phyloP scores from a whole-genome alignment of 2,113 vertebrate genomes.

The Gambusia affinis region DNA sequence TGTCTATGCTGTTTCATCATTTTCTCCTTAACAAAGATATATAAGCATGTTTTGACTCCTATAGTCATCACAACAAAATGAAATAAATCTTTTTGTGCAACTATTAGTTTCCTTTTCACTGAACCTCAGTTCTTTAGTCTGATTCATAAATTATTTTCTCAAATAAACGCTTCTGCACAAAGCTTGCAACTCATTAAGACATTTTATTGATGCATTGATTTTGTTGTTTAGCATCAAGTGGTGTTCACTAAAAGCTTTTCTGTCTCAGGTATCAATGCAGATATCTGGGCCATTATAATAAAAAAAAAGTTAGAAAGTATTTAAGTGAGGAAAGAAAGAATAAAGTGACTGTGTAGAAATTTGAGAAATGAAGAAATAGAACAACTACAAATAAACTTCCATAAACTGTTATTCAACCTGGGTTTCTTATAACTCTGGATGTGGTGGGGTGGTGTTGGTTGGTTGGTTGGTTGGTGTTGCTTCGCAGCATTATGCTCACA shows the following conservation, averaged over 20 bases:
- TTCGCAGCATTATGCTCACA: too few species aligned
- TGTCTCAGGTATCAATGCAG: conserved; percentile 46
- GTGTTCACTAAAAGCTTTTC: conserved; percentile 44
- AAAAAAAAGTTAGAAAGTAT: not conserved
- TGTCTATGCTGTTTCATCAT: conserved; percentile 7
- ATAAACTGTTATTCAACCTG: too few species aligned
- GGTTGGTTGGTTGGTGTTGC: too few species aligned
- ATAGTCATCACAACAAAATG: not conserved
- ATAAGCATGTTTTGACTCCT: not conserved
- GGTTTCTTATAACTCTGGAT: too few species aligned
- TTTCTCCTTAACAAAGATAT: not conserved
- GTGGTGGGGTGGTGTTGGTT: too few species aligned
- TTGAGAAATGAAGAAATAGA: not conserved
- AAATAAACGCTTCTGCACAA: conserved; percentile 20
- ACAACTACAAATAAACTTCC: too few species aligned
- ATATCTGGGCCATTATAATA: conserved; percentile 18
- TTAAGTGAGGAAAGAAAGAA: not conserved
- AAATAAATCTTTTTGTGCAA: not conserved
- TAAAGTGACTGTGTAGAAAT: not conserved
- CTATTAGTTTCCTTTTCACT: not conserved
- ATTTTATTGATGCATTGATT: conserved; percentile 50
- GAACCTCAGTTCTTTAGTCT: conserved; percentile 7
- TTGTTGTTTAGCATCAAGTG: conserved; percentile 44
- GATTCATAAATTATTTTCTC: conserved; percentile 23
- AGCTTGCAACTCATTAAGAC: conserved; percentile 33